Evolutionary conservation across 2,888 invertebrate species (phyloP).

Genomic region (Scaptomyza tumidula): DNA sequence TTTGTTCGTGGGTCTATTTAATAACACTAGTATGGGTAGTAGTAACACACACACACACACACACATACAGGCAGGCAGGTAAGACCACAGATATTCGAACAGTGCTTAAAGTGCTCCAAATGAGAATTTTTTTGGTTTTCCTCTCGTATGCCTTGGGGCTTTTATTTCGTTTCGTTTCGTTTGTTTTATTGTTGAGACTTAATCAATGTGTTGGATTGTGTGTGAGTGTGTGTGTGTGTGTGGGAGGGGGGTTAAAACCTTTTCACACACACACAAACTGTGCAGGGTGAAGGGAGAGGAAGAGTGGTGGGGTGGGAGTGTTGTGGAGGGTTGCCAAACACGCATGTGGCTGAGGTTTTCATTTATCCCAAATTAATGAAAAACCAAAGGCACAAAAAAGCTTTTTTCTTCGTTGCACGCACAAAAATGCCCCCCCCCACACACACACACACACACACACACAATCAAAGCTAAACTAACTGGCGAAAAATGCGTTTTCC

Average conservation of each 20-base stretch:
- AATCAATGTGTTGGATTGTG: slow-evolving; percentile 52
- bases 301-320: too few relatives aligned
- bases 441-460: slow-evolving; percentile 22
- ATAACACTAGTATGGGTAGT: background rate
- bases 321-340: slow-evolving; percentile 25
- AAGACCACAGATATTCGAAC: slow-evolving; percentile 21
- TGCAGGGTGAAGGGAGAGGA: background rate
- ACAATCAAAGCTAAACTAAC: slow-evolving; percentile 22
- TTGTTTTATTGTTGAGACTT: slow-evolving; percentile 70
- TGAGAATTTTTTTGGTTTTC: slow-evolving; percentile 32
- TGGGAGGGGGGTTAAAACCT: slow-evolving; percentile 23
- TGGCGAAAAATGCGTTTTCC: slow-evolving; percentile 1
- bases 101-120: slow-evolving; percentile 52
- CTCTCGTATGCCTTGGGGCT: slow-evolving; percentile 35
- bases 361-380: slow-evolving; percentile 84
- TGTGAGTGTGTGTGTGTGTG: too few relatives aligned
- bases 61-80: slow-evolving; percentile 12
- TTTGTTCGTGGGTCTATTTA: slow-evolving; percentile 2
- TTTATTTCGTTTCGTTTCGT: slow-evolving; percentile 55
- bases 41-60: slow-evolving; percentile 3
- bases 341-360: slow-evolving; percentile 79
- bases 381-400: slow-evolving; percentile 60
- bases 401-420: slow-evolving; percentile 41
- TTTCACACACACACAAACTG: slow-evolving; percentile 37
- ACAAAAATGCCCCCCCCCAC: slow-evolving; percentile 11